A percentile compares a stretch with the other conserved stretches of the same genome.
Evolutionary conservation across 2,888 invertebrate species (phyloP).

Genomic region (Phortica magna): DNA sequence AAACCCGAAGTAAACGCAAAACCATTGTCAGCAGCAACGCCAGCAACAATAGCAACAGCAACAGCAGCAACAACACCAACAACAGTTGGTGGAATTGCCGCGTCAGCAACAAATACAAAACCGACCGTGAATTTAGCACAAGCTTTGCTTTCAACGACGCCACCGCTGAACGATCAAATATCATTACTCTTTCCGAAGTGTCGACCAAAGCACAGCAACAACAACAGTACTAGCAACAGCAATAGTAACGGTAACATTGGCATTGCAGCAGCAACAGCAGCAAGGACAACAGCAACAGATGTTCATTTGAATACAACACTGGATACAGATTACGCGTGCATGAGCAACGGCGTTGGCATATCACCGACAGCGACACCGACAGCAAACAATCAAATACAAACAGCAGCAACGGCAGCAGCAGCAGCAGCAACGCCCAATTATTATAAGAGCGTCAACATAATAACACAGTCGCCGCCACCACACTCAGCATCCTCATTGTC

Average conservation of each 20-base stretch:
- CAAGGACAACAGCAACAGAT: constrained; percentile 51
- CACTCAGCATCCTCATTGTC: constrained; percentile 76
- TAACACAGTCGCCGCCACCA: constrained; percentile 75
- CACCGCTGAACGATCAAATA: constrained; percentile 84
- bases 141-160: constrained; percentile 79
- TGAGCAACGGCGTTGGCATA: constrained; percentile 37
- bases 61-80: constrained; percentile 42
- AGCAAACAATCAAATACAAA: constrained; percentile 39
- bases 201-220: constrained; percentile 82
- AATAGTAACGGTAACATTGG: constrained; percentile 50
- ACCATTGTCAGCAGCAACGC: constrained; percentile 38
- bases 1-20: constrained; percentile 47
- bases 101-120: constrained; percentile 36
- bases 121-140: constrained; percentile 63
- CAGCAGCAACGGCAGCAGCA: constrained; percentile 29
- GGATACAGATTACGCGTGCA: constrained; percentile 6
- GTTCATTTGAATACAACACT: constrained; percentile 48
- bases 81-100: constrained; percentile 50
- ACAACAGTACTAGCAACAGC: constrained; percentile 31
- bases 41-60: constrained; percentile 40
- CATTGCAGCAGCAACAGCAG: no score
- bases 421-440: constrained; percentile 55
- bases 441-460: constrained; percentile 70
- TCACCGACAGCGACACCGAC: constrained; percentile 43
- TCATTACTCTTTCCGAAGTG: constrained; percentile 92